A percentile compares a stretch with the other conserved stretches of the same genome.
These are phyloP conservation scores for Agapornis roseicollis DNA, from an alignment of 2,113 vertebrate genomes.

Conservation along the genomic window DNA sequence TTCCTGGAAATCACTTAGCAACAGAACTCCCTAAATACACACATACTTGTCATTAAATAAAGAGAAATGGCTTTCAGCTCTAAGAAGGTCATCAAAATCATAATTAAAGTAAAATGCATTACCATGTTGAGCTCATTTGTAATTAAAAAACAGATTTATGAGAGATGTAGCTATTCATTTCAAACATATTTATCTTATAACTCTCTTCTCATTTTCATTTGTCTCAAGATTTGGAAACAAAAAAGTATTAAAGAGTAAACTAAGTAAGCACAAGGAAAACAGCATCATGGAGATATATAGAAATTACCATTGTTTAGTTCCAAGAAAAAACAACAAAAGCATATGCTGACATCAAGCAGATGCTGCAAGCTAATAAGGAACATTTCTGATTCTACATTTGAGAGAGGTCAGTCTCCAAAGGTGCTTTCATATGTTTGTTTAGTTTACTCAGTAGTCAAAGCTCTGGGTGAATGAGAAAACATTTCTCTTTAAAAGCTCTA, in stretches of 20 bases:
- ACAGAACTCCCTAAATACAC: slow-evolving; percentile 48
- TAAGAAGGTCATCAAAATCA: slow-evolving; percentile 43
- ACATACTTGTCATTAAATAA: slow-evolving; percentile 36
- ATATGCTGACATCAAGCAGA: neutral
- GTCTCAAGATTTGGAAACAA: slow-evolving; percentile 10
- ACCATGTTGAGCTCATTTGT: slow-evolving; percentile 15
- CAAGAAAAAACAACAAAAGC: neutral
- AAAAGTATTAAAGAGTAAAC: neutral
- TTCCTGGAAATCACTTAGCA: slow-evolving; percentile 59
- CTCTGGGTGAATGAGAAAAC: neutral
- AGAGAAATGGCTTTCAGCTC: slow-evolving; percentile 37
- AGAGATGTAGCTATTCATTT: slow-evolving; percentile 32
- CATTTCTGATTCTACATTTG: neutral
- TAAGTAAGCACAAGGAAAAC: neutral
- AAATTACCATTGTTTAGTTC: neutral
- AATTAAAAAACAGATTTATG: slow-evolving; percentile 55
- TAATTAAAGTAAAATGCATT: slow-evolving; percentile 63
- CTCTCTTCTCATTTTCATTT: neutral
- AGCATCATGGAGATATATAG: neutral
- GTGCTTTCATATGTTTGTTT: neutral
- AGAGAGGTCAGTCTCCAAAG: neutral
- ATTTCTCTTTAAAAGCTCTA: neutral
- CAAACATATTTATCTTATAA: slow-evolving; percentile 26
- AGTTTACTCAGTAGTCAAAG: neutral
- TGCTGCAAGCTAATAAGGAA: neutral